Percentiles rank a stretch among this genome's conserved stretches.
Evolutionary conservation across 1,140 invertebrate species (phyloP).

Genomic region (Akabosia matsudoensis): DNA sequence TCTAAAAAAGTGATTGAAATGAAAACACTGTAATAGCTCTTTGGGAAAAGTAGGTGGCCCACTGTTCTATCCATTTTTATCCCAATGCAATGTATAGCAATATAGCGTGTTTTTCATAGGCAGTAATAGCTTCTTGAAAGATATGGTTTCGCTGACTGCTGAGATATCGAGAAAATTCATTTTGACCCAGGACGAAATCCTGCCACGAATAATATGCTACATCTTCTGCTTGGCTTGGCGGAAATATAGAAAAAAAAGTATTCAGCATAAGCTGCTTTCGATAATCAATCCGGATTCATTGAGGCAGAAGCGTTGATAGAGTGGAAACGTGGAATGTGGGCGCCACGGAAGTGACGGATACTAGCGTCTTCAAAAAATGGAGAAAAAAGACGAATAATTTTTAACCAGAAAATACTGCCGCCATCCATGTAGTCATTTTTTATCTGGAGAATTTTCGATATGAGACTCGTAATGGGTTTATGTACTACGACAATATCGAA

Average conservation of each 20-base stretch:
- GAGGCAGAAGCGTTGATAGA: conserved; percentile 10
- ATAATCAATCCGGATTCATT: conserved; percentile 9
- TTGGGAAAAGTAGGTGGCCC: no score
- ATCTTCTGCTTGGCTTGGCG: background rate
- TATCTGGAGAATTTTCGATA: background rate
- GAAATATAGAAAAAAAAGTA: no score
- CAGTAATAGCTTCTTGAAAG: background rate
- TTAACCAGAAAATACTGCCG: background rate
- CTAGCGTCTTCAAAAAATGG: background rate
- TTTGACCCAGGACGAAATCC: background rate
- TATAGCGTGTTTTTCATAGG: background rate
- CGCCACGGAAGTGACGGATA: background rate
- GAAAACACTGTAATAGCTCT: background rate
- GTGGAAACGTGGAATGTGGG: conserved; percentile 8
- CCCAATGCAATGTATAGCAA: no score
- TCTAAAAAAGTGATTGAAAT: background rate
- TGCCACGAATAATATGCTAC: background rate
- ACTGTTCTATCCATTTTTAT: no score
- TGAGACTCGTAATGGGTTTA: no score
- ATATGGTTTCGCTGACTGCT: background rate
- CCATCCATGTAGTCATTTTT: background rate
- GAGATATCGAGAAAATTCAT: background rate
- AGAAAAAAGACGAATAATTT: background rate
- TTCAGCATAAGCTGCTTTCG: background rate
- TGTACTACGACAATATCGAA: no score